Evolutionary conservation across 2,888 invertebrate species (phyloP).

Genomic region (Drosophila nigricruria): DNA sequence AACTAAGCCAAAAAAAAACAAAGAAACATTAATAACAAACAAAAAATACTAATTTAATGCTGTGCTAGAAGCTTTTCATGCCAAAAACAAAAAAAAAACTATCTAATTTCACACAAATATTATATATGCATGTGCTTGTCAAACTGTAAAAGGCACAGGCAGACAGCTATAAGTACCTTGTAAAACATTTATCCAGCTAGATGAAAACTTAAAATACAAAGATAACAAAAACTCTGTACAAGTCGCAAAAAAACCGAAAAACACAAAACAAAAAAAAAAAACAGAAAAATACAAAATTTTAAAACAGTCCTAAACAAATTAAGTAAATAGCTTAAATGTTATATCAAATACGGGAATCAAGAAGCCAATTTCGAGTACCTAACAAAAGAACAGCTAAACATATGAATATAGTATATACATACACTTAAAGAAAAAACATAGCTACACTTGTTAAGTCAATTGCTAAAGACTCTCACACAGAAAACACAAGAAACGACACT

Average conservation of each 20-base stretch:
- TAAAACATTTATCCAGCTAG: constrained; percentile 43
- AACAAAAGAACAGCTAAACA: constrained; percentile 60
- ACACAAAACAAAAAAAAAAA: constrained; percentile 13
- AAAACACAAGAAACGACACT: constrained; percentile 31
- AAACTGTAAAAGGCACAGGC: constrained; percentile 38
- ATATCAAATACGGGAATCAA: constrained; percentile 71
- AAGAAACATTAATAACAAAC: constrained; percentile 20
- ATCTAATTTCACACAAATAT: constrained; percentile 11
- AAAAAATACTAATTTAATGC: constrained; percentile 39
- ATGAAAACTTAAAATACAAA: constrained; percentile 18
- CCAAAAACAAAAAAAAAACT: constrained; percentile 51
- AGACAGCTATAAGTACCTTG: constrained; percentile 42
- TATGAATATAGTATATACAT: constrained; percentile 34
- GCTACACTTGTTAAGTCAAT: constrained; percentile 44
- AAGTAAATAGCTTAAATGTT: constrained; percentile 35
- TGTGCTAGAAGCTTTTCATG: constrained; percentile 80
- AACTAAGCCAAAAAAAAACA: constrained; percentile 50
- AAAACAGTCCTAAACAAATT: constrained; percentile 39
- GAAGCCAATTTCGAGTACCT: constrained; percentile 76
- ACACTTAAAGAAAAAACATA: constrained; percentile 15
- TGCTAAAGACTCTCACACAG: constrained; percentile 44
- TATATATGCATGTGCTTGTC: constrained; percentile 37
- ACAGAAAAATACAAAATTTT: constrained; percentile 35
- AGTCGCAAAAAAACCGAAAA: constrained; percentile 31
- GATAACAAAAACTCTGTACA: constrained; percentile 42